Percentiles rank a stretch among this genome's conserved stretches.
These are phyloP conservation scores for Ophthalmolycus amberensis DNA, from an alignment of 2,113 vertebrate species.

Conservation along the genomic window DNA sequence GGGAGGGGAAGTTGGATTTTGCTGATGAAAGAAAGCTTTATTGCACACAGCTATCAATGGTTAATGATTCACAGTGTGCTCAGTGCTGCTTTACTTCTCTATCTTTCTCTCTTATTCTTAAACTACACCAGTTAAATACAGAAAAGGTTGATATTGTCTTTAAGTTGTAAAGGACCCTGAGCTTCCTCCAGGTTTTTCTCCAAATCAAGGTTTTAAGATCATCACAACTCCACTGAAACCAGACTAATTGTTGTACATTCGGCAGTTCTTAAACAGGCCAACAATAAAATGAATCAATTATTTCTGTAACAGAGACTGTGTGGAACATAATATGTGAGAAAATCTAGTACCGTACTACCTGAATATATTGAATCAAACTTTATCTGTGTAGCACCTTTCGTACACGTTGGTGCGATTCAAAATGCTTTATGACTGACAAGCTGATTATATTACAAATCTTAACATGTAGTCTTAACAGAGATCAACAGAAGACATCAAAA, in stretches of 20 bases:
- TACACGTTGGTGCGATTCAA: neutral
- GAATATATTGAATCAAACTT: neutral
- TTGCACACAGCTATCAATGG: slow-evolving; percentile 10
- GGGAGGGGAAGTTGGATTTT: slow-evolving; percentile 45
- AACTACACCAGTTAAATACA: neutral
- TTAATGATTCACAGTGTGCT: slow-evolving; percentile 55
- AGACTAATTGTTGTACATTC: neutral
- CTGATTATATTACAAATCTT: neutral
- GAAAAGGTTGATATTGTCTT: neutral
- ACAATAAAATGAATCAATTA: neutral
- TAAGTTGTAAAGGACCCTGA: neutral
- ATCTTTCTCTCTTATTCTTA: neutral
- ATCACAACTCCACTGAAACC: neutral
- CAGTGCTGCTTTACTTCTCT: neutral
- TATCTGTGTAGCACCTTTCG: neutral
- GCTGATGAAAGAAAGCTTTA: slow-evolving; percentile 53
- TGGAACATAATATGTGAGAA: neutral
- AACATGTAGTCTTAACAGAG: neutral
- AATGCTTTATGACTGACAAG: neutral
- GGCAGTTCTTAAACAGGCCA: neutral
- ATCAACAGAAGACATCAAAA: neutral
- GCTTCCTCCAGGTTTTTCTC: neutral
- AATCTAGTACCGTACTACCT: neutral
- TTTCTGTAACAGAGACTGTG: neutral
- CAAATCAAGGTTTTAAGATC: neutral